Evolutionary conservation across 2,888 invertebrate species (phyloP), one percentile per base, ranked within the genome.

Genomic region (Cyaniris semiargus): DNA sequence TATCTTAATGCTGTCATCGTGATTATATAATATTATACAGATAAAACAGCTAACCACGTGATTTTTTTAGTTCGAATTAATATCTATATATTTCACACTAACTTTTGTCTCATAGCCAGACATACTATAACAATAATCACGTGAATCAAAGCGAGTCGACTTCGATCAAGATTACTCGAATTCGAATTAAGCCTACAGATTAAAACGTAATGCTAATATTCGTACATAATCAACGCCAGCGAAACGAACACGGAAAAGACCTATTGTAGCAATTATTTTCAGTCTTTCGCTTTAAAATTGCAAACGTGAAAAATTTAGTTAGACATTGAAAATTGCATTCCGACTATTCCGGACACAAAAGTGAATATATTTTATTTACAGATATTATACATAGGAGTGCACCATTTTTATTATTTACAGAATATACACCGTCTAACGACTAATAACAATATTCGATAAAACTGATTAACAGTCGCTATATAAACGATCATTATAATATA

Each of bases 371-470:
- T 78, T 77, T 81, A 82, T 82, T 78, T 80, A 78, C 87, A 87
- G 86, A 83, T 86, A 88, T 84, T 86, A 88, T 84, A 83, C 86
- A 89, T 85, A 87, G 86, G 84, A 85, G 93, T 92, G 93, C 93
- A 92, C 91, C 92, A 90, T 89, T 81, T 83, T 85, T 87, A 79
- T 82, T 92, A 92, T 93, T 87, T 93, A 94, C 93, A 94, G 84
- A 86, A 90, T 93, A 81, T 93, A 93, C 93, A 94, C 83, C 58
- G 77, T 79, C 91, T 92, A 91, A 90, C 88, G 89, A 88, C 83
- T 90, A 90, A 44, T 89, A 93, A 92, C 92, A 92, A 88, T 86
- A 81, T 82, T 84, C 34, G 83, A 82, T 82, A 79, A 81, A 83
- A 81, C 80, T 56, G 79, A 77, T 31, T 79, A 80, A 79, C 80